phyloP scores from a whole-genome alignment of 1,140 invertebrate genomes.

The Pseudomyrmex concolor region DNA sequence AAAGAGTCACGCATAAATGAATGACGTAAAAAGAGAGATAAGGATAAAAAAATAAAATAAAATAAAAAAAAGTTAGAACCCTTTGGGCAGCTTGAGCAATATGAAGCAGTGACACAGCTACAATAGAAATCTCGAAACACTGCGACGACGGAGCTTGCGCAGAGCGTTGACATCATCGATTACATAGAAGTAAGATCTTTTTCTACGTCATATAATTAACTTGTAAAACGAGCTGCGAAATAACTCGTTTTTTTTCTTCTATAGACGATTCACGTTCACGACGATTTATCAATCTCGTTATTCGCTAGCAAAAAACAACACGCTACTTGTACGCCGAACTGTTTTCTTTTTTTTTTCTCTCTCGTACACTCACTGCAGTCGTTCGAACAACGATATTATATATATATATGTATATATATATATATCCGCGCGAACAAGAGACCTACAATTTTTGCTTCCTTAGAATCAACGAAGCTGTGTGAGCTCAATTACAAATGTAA shows the following conservation, averaged over 20 bases:
- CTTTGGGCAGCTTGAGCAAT: conserved; percentile 68
- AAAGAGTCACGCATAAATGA: conserved; percentile 34
- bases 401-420: too few relatives aligned
- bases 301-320: conserved; percentile 59
- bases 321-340: conserved; percentile 62
- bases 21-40: conserved; percentile 8
- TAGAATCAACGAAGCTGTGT: conserved; percentile 61
- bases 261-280: conserved; percentile 54
- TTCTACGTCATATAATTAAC: conserved; percentile 66
- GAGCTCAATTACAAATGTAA: conserved; percentile 69
- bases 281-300: conserved; percentile 51
- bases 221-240: conserved; percentile 67
- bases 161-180: conserved; percentile 64
- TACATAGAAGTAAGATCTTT: conserved; percentile 69
- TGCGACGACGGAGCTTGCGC: conserved; percentile 62
- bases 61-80: conserved; percentile 37
- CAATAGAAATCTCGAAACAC: conserved; percentile 57
- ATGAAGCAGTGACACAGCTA: conserved; percentile 61
- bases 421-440: conserved; percentile 62
- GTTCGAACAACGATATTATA: conserved; percentile 50
- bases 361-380: conserved; percentile 45
- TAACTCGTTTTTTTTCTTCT: conserved; percentile 51
- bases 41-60: conserved; percentile 17
- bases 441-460: conserved; percentile 64
- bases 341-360: conserved; percentile 4